Conservation (phyloP, 1,140 invertebrate genomes). For the Calephelis virginiensis region DNA sequence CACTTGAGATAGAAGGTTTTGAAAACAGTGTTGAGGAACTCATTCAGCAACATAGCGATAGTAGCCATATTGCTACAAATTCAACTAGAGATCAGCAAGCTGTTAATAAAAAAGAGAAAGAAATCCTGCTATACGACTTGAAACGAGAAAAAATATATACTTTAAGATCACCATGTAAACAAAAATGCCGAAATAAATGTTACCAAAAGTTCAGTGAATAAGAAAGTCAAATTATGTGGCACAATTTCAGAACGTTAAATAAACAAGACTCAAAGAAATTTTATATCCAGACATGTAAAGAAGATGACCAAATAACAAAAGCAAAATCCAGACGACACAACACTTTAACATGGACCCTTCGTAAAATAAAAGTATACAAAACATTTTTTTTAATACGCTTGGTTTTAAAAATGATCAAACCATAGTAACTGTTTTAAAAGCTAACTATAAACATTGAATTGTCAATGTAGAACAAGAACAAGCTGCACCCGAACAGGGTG, state of each 20-base stretch:
- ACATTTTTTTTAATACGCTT: no score
- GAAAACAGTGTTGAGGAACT: no score
- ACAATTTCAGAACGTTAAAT: constrained; percentile 6
- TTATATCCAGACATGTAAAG: constrained; percentile 2
- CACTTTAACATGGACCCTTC: constrained; percentile 3
- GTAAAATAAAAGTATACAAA: constrained; percentile 11
- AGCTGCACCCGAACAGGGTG: constrained; percentile 10
- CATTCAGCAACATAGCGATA: no score
- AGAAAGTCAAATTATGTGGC: constrained; percentile 4
- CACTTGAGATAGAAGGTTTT: no score
- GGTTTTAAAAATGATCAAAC: constrained; percentile 18
- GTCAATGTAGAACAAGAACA: constrained; percentile 1
- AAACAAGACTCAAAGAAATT: no score
- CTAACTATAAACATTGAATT: no score
- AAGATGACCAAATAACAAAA: neutral
- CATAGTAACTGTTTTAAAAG: constrained; percentile 13
- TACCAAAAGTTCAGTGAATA: neutral
- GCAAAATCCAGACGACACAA: constrained; percentile 3
- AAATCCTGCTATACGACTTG: neutral
- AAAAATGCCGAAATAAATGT: no score
- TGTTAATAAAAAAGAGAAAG: constrained; percentile 9
- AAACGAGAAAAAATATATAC: constrained; percentile 5
- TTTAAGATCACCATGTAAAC: no score
- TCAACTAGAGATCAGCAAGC: no score
- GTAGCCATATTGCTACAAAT: no score